A percentile compares a stretch with the other conserved stretches of the same genome.
Evolutionary conservation across 2,113 vertebrate genomes (phyloP).

Genomic region (Mus musculus): GRCm39 chr12:9048001-9048500

Average conservation of each 20-base stretch:
- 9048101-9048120: conserved; percentile 82
- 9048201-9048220: not conserved
- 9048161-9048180: conserved; percentile 78
- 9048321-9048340: not conserved
- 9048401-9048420: not conserved
- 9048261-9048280: conserved; percentile 4
- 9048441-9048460: not conserved
- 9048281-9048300: not conserved
- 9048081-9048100: conserved; percentile 61
- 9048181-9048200: conserved; percentile 80
- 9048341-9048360: not conserved
- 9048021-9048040: conserved; percentile 29
- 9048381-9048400: not conserved
- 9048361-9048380: not conserved
- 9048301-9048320: not conserved
- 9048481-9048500: not conserved
- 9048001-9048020: conserved; percentile 43
- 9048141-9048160: conserved; percentile 68
- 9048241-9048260: not conserved
- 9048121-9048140: conserved; percentile 76
- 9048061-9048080: conserved; percentile 68
- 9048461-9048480: not conserved
- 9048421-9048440: not conserved
- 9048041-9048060: conserved; percentile 73
- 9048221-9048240: conserved; percentile 26